Conservation (phyloP, 1,140 invertebrate species). For the Cherax destructor region DNA sequence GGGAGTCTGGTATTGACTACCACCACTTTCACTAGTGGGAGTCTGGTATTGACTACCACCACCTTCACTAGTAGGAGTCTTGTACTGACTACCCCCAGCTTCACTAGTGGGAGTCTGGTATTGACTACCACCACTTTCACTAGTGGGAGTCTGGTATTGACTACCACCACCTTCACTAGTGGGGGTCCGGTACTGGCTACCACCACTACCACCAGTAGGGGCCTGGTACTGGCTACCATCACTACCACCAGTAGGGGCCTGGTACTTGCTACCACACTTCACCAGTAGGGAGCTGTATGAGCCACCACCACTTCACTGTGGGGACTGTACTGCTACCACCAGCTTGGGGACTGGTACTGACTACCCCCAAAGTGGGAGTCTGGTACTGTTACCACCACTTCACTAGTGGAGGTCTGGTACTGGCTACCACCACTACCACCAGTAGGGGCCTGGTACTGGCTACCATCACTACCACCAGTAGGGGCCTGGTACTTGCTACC, state of each 20-base stretch:
- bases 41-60: not conserved
- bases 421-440: no score
- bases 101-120: not conserved
- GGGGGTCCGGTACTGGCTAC: not conserved
- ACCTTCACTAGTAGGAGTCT: not conserved
- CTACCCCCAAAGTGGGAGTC: no score
- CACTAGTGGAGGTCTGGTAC: no score
- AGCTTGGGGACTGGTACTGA: no score
- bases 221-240: no score
- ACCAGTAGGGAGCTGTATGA: no score
- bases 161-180: not conserved
- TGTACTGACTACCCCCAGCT: not conserved
- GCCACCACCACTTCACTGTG: no score
- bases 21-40: not conserved
- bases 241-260: no score
- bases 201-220: no score
- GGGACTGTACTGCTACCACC: no score
- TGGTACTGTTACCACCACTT: no score
- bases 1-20: not conserved
- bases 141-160: not conserved
- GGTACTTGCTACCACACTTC: no score
- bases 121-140: not conserved
- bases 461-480: not conserved
- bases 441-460: not conserved
- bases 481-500: not conserved